Evolutionary conservation across 2,888 invertebrate genomes (phyloP).

Genomic region (Cyclophora punctaria): DNA sequence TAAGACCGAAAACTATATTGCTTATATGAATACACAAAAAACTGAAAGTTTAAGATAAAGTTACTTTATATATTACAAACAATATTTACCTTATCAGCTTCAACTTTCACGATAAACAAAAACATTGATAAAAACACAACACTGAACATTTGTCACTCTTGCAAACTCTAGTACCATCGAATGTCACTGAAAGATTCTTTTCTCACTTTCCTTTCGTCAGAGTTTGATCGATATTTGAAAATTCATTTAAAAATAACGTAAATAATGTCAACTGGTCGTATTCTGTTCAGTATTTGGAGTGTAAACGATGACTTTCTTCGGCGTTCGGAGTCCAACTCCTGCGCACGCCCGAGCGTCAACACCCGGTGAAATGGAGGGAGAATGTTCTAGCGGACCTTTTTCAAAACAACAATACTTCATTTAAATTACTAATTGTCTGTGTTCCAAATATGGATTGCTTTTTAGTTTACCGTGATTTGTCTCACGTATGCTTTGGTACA

Average conservation of each 20-base stretch:
- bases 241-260: constrained; percentile 3
- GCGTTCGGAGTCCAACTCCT: constrained; percentile 38
- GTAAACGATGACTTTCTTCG: constrained; percentile 49
- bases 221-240: not conserved
- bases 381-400: constrained; percentile 17
- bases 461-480: too few relatives aligned
- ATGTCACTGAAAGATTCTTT: too few relatives aligned
- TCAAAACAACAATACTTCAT: constrained; percentile 4
- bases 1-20: too few relatives aligned
- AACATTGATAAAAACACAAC: constrained; percentile 19
- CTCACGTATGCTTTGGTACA: too few relatives aligned
- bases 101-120: constrained; percentile 31
- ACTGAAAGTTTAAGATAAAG: too few relatives aligned
- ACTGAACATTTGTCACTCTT: constrained; percentile 15
- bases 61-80: not conserved
- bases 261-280: constrained; percentile 6
- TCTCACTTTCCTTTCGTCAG: too few relatives aligned
- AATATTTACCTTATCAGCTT: constrained; percentile 23
- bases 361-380: constrained; percentile 45
- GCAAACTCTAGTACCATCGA: not conserved
- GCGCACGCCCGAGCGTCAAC: constrained; percentile 31
- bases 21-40: too few relatives aligned
- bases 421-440: too few relatives aligned
- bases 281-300: constrained; percentile 13
- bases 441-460: too few relatives aligned